Percentiles rank a stretch among this genome's conserved stretches.
These are phyloP conservation scores for Sebastes diploproa DNA, from an alignment of 2,797 vertebrate species.

Conservation along the genomic window DNA sequence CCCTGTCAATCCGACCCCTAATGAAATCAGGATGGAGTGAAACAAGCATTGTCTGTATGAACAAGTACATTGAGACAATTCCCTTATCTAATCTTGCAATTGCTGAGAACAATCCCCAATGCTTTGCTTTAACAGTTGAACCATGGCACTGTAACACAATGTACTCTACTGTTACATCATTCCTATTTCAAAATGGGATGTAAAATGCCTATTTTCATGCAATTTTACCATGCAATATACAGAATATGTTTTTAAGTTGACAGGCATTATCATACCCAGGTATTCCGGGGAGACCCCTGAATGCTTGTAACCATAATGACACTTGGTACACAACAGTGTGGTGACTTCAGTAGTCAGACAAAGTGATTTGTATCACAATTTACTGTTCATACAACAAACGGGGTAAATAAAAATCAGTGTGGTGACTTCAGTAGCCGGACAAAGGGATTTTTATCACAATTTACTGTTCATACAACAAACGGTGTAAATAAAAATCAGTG, in stretches of 20 bases:
- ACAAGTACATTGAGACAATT: conserved; percentile 2
- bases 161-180: not conserved
- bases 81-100: conserved; percentile 1
- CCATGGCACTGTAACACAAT: not conserved
- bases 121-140: not conserved
- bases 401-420: not conserved
- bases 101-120: not conserved
- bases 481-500: not conserved
- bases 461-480: not conserved
- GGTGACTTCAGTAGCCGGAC: not conserved
- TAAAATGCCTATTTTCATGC: not conserved
- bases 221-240: not conserved
- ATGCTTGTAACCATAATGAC: not conserved
- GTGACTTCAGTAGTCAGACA: not conserved
- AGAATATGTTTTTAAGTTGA: not conserved
- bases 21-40: not conserved
- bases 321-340: not conserved
- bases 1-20: not conserved
- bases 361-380: not conserved
- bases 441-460: not conserved
- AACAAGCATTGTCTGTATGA: not conserved
- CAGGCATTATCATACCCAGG: not conserved
- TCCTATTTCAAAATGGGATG: not conserved
- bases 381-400: not conserved
- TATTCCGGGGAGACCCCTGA: not conserved